A percentile compares a stretch with the other conserved stretches of the same genome.
Conservation (phyloP, 2,113 vertebrate genomes). For the Promerops cafer region DNA sequence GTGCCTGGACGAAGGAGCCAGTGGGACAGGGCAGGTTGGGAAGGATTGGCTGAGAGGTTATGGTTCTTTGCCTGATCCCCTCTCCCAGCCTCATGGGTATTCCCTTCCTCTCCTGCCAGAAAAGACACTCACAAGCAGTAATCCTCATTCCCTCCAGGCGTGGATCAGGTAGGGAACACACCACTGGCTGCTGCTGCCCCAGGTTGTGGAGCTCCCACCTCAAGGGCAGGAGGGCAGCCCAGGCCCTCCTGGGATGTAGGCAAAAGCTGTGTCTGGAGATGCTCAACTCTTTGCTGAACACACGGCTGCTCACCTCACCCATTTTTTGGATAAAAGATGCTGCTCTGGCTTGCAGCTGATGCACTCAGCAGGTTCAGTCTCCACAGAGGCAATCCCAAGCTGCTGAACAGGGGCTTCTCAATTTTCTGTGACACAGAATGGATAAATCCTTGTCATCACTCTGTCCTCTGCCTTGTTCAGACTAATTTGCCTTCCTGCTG, state of each 20-base stretch:
- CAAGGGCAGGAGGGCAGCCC: background rate
- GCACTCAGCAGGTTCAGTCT: background rate
- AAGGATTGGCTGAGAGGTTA: background rate
- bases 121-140: background rate
- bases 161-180: background rate
- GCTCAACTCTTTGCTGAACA: background rate
- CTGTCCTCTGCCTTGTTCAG: background rate
- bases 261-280: background rate
- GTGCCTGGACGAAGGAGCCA: background rate
- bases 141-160: rapidly evolving
- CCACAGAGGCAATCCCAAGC: background rate
- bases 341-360: background rate
- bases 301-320: rapidly evolving
- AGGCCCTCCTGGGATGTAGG: rapidly evolving
- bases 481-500: background rate
- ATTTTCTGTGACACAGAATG: background rate
- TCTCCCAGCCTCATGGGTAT: background rate
- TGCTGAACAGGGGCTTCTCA: background rate
- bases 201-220: background rate
- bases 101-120: background rate
- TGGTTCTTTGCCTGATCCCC: background rate
- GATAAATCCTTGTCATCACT: background rate
- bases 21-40: background rate
- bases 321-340: background rate
- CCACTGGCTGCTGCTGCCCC: background rate